These are phyloP conservation scores for Hypomecis atomaria DNA, from an alignment of 2,888 invertebrate species.

Conservation along the genomic window DNA sequence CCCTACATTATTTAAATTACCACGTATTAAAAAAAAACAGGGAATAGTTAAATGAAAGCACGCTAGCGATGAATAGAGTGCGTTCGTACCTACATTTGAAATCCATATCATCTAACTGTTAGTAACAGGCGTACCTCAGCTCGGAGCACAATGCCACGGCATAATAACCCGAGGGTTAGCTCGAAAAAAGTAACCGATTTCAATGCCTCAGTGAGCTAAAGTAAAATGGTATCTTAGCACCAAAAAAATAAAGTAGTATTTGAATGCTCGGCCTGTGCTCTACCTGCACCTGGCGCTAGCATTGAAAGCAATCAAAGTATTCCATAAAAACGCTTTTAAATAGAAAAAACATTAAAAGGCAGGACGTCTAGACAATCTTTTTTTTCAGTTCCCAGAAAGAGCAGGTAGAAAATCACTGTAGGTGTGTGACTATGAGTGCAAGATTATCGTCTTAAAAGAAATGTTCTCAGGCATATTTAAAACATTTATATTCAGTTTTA, in stretches of 20 bases:
- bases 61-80: slow-evolving; percentile 33
- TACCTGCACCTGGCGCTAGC: slow-evolving; percentile 80
- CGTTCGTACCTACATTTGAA: slow-evolving; percentile 36
- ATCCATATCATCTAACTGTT: slow-evolving; percentile 37
- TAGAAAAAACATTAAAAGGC: slow-evolving; percentile 76
- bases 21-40: slow-evolving; percentile 27
- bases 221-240: slow-evolving; percentile 61
- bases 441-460: slow-evolving; percentile 35
- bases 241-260: slow-evolving; percentile 67
- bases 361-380: slow-evolving; percentile 81
- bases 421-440: slow-evolving; percentile 22
- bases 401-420: slow-evolving; percentile 71
- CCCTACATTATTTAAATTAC: slow-evolving; percentile 35
- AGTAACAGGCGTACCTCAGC: slow-evolving; percentile 40
- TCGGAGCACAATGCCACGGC: slow-evolving; percentile 37
- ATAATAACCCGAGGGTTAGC: slow-evolving; percentile 48
- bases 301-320: slow-evolving; percentile 69
- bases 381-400: slow-evolving; percentile 70
- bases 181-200: slow-evolving; percentile 51
- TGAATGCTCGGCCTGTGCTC: slow-evolving; percentile 54
- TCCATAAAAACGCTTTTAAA: slow-evolving; percentile 74
- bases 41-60: slow-evolving; percentile 24
- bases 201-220: slow-evolving; percentile 48
- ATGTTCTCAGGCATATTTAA: slow-evolving; percentile 29
- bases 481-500: slow-evolving; percentile 32